phyloP scores from a whole-genome alignment of 64 coral and sea anemone genomes.

The Astreopora myriophthalma region DNA sequence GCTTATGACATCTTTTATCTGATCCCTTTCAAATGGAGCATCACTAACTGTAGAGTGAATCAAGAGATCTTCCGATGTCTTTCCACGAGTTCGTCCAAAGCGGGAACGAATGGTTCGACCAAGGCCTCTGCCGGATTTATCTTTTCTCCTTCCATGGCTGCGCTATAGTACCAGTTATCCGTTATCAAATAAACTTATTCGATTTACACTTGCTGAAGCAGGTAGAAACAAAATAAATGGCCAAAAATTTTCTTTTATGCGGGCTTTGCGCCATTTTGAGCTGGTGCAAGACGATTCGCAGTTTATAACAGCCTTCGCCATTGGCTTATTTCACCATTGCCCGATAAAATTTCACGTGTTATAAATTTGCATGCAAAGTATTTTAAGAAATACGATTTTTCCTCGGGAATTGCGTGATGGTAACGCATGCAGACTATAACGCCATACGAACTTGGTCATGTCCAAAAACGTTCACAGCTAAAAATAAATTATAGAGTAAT shows the following conservation, averaged over 20 bases:
- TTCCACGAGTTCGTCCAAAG: background rate
- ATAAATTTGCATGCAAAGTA: background rate
- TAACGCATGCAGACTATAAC: background rate
- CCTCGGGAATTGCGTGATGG: background rate
- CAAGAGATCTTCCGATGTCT: slow-evolving; percentile 24
- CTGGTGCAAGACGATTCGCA: background rate
- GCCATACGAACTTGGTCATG: slow-evolving; percentile 5
- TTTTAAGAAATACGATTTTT: background rate
- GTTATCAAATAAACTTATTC: background rate
- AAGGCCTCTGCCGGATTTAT: slow-evolving; percentile 25
- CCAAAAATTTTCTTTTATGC: background rate
- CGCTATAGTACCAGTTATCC: background rate
- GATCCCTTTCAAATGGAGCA: background rate
- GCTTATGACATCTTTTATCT: background rate
- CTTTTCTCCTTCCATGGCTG: slow-evolving; percentile 50
- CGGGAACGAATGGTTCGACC: slow-evolving; percentile 72
- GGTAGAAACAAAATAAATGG: background rate
- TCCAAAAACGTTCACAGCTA: slow-evolving; percentile 41
- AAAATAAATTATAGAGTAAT: slow-evolving; percentile 4
- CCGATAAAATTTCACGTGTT: background rate
- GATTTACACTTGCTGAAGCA: background rate
- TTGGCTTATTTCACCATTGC: background rate
- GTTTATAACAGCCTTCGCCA: background rate
- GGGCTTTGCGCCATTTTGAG: background rate
- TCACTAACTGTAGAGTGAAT: background rate